These are phyloP conservation scores for Lemur catta DNA, from an alignment of 2,797 vertebrate genomes.

Conservation along the genomic window DNA sequence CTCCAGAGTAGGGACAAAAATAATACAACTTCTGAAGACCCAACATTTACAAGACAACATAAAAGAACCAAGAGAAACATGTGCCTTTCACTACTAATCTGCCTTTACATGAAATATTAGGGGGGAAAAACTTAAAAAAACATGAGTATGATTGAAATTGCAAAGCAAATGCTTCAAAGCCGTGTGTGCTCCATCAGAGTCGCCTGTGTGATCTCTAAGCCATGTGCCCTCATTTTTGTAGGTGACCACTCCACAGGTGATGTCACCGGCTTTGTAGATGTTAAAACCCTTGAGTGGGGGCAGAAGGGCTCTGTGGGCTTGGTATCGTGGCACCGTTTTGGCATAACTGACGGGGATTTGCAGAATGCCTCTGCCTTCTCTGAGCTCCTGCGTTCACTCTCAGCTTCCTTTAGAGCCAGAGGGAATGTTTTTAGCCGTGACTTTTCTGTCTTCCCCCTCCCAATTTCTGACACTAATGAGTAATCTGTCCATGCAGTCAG, in stretches of 20 bases:
- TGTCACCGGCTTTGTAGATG: no score
- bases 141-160: slow-evolving; percentile 41
- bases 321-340: no score
- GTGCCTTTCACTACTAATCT: slow-evolving; percentile 63
- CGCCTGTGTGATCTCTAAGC: not conserved
- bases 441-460: not conserved
- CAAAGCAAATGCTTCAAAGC: slow-evolving; percentile 45
- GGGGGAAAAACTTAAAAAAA: not conserved
- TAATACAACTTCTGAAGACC: slow-evolving; percentile 74
- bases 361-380: not conserved
- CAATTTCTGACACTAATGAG: slow-evolving; percentile 33
- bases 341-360: not conserved
- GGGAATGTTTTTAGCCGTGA: not conserved
- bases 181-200: not conserved
- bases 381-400: not conserved
- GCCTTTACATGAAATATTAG: slow-evolving; percentile 49
- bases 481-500: slow-evolving; percentile 3
- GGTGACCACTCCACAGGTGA: not conserved
- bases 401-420: not conserved
- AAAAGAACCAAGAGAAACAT: slow-evolving; percentile 62
- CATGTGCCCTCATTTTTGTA: not conserved
- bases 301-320: not conserved
- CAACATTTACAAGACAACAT: slow-evolving; percentile 68
- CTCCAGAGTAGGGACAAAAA: slow-evolving; percentile 71
- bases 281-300: not conserved